Base-by-base conservation (phyloP, 2,113 vertebrate genomes). In the Clinocottus analis region DNA sequence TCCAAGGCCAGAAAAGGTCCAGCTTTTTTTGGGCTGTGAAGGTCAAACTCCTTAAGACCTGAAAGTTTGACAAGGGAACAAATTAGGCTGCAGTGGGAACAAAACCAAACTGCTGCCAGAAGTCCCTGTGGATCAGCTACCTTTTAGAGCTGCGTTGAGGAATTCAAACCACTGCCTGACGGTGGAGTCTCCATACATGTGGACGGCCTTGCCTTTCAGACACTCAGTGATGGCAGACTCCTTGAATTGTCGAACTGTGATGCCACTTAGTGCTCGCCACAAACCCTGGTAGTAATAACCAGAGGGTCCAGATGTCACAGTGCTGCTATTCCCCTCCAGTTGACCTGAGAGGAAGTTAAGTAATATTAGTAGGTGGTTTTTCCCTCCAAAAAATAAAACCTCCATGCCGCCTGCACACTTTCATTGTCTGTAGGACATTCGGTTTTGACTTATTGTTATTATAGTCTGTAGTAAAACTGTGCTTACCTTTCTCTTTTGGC, bases 101-200 rank as follows among this genome's bases (percentile, higher is more conserved):
- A 47, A 29, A 70, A 67, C 4, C 21, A 0, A 41, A 43, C 17
- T 0, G 25, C 2, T 7, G 7, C 0, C n/a, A 60, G 1, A 63
- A 31, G 66, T 51, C 1, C 0, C 9, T 74, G 17, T 37, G 3
- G 2, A 41, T 58, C 6, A 71, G 49, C 58, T 78, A 98, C 97
- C 96, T 94, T 97, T 95, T 77, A 97, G 90, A 85, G 92, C 89
- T 1, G 81, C 17, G 1, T 89, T 96, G 75, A 99, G 91, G 90
- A 97, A 95, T 84, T 97, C 96, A 92, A 97, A 99, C 96, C 96
- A 99, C 66, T 99, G 97, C 59, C 97, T 95, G 77, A 96, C 93
- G 59, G 97, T 99, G 47, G 97, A 99, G 80, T 99, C 97, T 87
- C 97, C 97, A 84, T 95, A 97, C 71, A 99, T 91, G 86, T 97